These are phyloP conservation scores for Columbina picui DNA, from an alignment of 2,113 vertebrate genomes.

Conservation along the genomic window DNA sequence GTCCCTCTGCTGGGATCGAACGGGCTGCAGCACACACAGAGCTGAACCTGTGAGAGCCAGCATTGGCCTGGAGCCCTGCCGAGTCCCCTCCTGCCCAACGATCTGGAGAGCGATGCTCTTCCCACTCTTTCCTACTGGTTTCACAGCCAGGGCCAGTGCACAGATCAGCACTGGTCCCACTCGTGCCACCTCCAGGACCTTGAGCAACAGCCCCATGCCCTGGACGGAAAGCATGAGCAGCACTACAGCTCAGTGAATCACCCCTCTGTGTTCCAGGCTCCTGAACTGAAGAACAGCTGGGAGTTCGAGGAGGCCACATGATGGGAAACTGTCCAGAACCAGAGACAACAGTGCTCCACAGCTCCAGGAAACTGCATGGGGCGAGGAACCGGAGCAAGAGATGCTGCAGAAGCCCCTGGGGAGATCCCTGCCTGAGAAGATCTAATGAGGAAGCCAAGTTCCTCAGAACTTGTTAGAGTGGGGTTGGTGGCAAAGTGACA, in stretches of 20 bases:
- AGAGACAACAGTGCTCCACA: neutral
- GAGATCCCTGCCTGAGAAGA: neutral
- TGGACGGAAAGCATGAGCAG: fast-evolving
- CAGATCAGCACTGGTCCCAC: neutral
- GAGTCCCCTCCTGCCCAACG: neutral
- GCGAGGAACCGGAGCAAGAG: fast-evolving
- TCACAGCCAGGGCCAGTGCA: neutral
- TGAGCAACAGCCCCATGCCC: fast-evolving
- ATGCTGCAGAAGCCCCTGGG: neutral
- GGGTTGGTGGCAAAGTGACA: neutral
- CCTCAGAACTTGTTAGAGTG: neutral
- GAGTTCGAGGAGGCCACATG: neutral
- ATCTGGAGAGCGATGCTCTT: fast-evolving
- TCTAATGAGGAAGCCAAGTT: neutral
- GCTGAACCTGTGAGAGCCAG: neutral
- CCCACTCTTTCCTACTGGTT: neutral
- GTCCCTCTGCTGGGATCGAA: fast-evolving
- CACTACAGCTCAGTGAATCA: neutral
- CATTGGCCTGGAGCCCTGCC: neutral
- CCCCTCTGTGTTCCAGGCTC: neutral
- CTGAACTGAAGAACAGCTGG: neutral
- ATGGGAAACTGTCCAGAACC: neutral
- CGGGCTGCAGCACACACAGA: neutral
- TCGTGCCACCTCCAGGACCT: neutral
- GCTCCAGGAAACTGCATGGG: neutral